Evolutionary conservation across 2,888 invertebrate species (phyloP), one percentile per base, ranked within the genome.

Genomic region (Drosophila pseudotakahashii): DNA sequence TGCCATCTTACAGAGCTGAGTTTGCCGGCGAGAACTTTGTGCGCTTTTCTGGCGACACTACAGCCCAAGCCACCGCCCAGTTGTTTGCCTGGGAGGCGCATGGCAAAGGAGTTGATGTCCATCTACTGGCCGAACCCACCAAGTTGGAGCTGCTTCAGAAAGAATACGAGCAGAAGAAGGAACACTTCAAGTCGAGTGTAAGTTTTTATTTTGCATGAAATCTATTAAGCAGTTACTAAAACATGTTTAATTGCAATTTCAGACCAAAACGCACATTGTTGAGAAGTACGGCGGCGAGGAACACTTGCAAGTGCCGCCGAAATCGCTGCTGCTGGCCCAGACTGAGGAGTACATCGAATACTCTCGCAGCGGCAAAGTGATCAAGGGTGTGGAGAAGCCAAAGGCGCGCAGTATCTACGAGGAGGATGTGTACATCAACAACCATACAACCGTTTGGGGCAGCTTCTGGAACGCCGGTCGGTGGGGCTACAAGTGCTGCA

Each of bases 21-120:
- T 99, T 98, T 93, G 94, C 96, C 19, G 99, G 99, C 32, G 99
- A 99, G 93, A 99, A 99, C 93, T 98, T 98, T 93, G 97, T 96
- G 2, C 94, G 99, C 2, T 98, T 97, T 91, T 95, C 97, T 41
- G 99, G 99, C 11, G 99, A 99, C 92, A 99, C 99, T 1, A 94
- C 94, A 42, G 94, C 95, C 67, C 99, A 99, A 92, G 97, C 98
- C 1, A 95, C 95, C 13, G 97, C 98, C 14, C 99, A 99, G 91
- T 91, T 98, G 89, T 99, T 99, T 94, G 98, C 99, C 3, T 99
- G 99, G 99, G 98, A 99, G 89, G 98, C 98, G 4, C 96, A 97
- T 89, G 96, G 97, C 61, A 95, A 96, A 79, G 98, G 98, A 4
- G 96, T 98, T 0, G 98, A 98, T 93, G 98, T 98, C 26, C 98